Evolutionary conservation across 2,888 invertebrate genomes (phyloP), one percentile per base, ranked within the genome.

Genomic region (Melieria omissa): DNA sequence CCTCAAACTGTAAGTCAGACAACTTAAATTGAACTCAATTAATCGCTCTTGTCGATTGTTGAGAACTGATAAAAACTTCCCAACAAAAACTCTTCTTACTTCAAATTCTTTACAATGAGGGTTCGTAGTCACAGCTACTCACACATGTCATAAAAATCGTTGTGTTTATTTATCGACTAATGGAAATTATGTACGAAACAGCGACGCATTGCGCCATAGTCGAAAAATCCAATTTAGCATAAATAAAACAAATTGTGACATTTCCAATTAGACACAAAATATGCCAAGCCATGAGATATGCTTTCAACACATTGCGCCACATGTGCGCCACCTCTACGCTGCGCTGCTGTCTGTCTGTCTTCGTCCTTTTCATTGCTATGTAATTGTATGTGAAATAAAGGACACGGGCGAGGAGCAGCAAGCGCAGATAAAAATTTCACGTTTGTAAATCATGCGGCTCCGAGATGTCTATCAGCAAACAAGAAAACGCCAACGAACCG

Each of bases 381-480:
- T 67, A 49, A 16, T 45, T 14, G 62, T 58, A 5, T 58, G 9
- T 58, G 5, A 14, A 6, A n/a, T 57, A 14, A 58, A 58, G 58
- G 10, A 12, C 42, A 29, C 29, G 29, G 29, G 29, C 29, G 29
- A 29, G 29, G 29, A 29, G 9, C 41, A 10, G 29, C 44, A 29
- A 14, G 66, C 55, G 42, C 54, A 60, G 61, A 71, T 60, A 71
- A 57, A 67, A 62, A 66, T 63, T 61, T 58, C 46, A 65, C 52
- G 64, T 64, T 72, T 68, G 68, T 68, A 72, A 72, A 72, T 72
- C 68, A 72, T 54, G 65, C 55, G 70, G 68, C 75, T 64, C 74
- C 77, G 67, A 74, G 77, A 77, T 77, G 75, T 77, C 75, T 77
- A 74, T 62, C 66, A 63, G 64, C 58, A 55, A 44, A 68, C 55